A percentile compares a stretch with the other conserved stretches of the same genome.
Conservation (phyloP, 1,140 invertebrate genomes). For the Parasteatoda tepidariorum region DNA sequence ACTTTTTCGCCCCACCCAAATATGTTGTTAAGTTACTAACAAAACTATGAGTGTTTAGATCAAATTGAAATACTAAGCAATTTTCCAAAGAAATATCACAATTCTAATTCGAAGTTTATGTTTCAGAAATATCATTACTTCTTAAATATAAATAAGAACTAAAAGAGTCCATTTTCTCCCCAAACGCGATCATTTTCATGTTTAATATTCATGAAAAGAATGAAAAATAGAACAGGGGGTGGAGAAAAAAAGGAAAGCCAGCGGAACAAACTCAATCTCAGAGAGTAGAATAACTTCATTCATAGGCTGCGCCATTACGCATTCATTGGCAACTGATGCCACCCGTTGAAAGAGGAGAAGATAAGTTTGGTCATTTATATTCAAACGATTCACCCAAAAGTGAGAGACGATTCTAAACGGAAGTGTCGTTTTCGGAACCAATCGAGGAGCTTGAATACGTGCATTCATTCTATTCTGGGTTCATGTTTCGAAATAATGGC, state of each 20-base stretch:
- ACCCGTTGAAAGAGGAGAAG: not conserved
- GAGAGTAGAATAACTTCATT: not conserved
- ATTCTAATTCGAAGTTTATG: too few species aligned
- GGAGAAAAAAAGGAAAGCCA: not conserved
- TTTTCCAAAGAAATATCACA: too few species aligned
- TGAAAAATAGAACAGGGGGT: not conserved
- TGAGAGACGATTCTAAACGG: not conserved
- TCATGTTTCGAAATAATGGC: not conserved
- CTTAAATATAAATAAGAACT: too few species aligned
- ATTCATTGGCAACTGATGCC: constrained; percentile 18
- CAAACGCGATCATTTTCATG: too few species aligned
- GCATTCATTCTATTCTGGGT: not conserved
- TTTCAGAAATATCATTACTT: too few species aligned
- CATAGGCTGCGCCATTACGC: not conserved
- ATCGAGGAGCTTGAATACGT: not conserved
- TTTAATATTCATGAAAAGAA: too few species aligned
- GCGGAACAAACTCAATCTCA: not conserved
- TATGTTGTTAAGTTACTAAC: too few species aligned
- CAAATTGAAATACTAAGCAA: too few species aligned
- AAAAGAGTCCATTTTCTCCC: too few species aligned
- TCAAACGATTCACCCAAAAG: not conserved
- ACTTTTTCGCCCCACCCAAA: too few species aligned
- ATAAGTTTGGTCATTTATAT: not conserved
- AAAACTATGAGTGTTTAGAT: too few species aligned
- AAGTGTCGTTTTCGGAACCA: not conserved